phyloP scores from a whole-genome alignment of 2,113 vertebrate genomes.

The western clawed frog (Xenopus tropicalis) region DNA sequence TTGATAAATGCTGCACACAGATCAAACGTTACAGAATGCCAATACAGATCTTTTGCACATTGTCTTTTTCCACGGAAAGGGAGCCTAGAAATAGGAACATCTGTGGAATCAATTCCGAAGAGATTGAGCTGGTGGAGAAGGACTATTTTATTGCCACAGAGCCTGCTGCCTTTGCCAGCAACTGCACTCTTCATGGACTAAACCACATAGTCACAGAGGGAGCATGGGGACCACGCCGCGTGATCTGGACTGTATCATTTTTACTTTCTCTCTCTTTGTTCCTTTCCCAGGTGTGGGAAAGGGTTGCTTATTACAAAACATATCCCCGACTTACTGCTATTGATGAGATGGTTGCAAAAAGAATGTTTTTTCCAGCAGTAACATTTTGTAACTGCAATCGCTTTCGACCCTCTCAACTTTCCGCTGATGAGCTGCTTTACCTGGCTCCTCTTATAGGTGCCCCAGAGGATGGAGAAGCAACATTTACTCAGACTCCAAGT shows the following conservation, averaged over 20 bases:
- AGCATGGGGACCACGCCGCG: slow-evolving; percentile 74
- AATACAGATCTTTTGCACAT: slow-evolving; percentile 89
- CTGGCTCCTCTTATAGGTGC: slow-evolving; percentile 81
- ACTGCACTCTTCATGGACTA: slow-evolving; percentile 84
- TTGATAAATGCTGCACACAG: slow-evolving; percentile 1
- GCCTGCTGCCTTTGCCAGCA: slow-evolving; percentile 75
- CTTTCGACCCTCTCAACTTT: slow-evolving; percentile 82
- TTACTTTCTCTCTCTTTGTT: slow-evolving; percentile 79
- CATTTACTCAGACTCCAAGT: slow-evolving; percentile 68
- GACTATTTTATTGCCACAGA: slow-evolving; percentile 50
- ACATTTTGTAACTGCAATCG: slow-evolving; percentile 92
- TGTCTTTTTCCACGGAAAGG: slow-evolving; percentile 84
- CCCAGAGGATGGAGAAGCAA: slow-evolving; percentile 78
- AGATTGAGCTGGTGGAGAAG: slow-evolving; percentile 36
- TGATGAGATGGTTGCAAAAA: slow-evolving; percentile 70
- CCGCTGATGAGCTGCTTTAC: slow-evolving; percentile 82
- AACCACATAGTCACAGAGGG: slow-evolving; percentile 84
- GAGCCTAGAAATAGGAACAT: slow-evolving; percentile 52
- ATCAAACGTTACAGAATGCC: slow-evolving; percentile 67
- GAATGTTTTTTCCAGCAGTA: slow-evolving; percentile 83
- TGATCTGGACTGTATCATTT: slow-evolving; percentile 80
- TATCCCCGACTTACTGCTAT: slow-evolving; percentile 85
- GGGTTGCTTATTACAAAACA: slow-evolving; percentile 78
- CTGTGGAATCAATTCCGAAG: slow-evolving; percentile 57
- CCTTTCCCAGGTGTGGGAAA: slow-evolving; percentile 83